Conservation (phyloP, 2,888 invertebrate species). For the Leuctra nigra region DNA sequence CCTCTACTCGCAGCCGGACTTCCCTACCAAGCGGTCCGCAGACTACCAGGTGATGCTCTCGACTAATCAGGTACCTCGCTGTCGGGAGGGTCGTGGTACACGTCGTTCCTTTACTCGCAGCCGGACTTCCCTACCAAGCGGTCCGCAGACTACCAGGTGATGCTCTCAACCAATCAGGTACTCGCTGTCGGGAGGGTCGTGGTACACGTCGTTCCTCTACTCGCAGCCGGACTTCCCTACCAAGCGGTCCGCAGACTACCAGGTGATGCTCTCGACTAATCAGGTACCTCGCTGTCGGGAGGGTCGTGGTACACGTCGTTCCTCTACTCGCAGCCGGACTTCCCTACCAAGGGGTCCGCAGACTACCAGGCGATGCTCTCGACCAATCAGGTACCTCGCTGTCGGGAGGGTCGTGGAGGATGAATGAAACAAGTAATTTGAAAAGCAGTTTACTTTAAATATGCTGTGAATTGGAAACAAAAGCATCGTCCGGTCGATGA, state of each 20-base stretch:
- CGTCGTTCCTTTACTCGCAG: conserved; percentile 42
- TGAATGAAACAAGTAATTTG: no score
- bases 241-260: conserved; percentile 37
- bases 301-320: conserved; percentile 43
- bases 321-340: conserved; percentile 41
- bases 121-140: conserved; percentile 39
- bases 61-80: no score
- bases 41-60: conserved; percentile 38
- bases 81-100: conserved; percentile 43
- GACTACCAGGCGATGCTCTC: conserved; percentile 38
- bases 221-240: conserved; percentile 40
- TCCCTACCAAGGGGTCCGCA: conserved; percentile 37
- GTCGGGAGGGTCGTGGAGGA: conserved; percentile 44
- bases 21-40: conserved; percentile 37
- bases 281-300: no score
- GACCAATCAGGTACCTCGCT: no score
- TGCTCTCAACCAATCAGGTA: no score
- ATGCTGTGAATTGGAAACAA: no score
- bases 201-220: conserved; percentile 42
- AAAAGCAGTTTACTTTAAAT: no score
- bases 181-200: conserved; percentile 43
- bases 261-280: no score
- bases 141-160: conserved; percentile 37
- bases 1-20: conserved; percentile 41
- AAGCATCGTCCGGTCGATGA: no score